A percentile compares a stretch with the other conserved stretches of the same genome.
Conservation (phyloP, 2,797 vertebrate species). For the Anguilla pacifica region DNA sequence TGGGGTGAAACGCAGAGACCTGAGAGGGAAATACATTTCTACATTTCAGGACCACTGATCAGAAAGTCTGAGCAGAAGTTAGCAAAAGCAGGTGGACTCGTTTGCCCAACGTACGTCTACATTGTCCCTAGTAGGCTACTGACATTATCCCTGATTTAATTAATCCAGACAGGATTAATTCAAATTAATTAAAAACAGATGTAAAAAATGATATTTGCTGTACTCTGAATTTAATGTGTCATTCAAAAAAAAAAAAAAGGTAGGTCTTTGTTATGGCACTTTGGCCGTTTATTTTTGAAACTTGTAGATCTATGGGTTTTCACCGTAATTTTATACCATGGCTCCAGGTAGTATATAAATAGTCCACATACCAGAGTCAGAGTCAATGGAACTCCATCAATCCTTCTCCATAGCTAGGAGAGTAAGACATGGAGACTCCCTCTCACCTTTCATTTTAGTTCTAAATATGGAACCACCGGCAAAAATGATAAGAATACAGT, state of each 20-base stretch:
- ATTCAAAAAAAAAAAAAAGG: not conserved
- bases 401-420: not conserved
- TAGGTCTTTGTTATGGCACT: not conserved
- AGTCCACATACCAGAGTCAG: not conserved
- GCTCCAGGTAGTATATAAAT: not conserved
- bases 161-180: too few species aligned
- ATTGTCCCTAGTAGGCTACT: not conserved
- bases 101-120: not conserved
- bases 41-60: not conserved
- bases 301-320: not conserved
- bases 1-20: too few species aligned
- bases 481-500: too few species aligned
- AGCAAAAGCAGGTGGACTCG: not conserved
- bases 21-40: not conserved
- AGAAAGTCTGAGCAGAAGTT: not conserved
- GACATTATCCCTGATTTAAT: too few species aligned
- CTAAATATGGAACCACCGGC: not conserved
- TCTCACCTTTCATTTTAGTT: too few species aligned
- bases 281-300: not conserved
- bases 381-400: not conserved
- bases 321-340: not conserved
- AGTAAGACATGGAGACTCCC: not conserved
- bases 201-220: too few species aligned
- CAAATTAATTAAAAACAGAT: too few species aligned
- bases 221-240: not conserved